Evolutionary conservation across 2,888 invertebrate species (phyloP), one percentile per base, ranked within the genome.

Genomic region (Cenopis cana): DNA sequence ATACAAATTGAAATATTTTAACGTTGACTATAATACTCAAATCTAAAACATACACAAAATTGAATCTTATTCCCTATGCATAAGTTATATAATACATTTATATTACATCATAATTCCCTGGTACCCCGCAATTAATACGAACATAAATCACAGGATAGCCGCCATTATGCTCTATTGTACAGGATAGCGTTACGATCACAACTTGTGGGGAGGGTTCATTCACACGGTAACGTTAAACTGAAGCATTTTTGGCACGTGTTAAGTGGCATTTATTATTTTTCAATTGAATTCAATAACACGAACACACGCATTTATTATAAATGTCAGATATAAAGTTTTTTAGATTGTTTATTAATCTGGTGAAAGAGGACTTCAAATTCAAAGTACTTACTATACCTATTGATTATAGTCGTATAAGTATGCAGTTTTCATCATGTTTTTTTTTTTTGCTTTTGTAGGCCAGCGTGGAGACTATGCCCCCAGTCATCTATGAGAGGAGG

Each of bases 71-170:
- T 41, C 20, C 59, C 20, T 41, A 24, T 46, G 11, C 46, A 49
- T 46, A 60, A 46, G 60, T 60, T 24, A 24, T n/a, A 59, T 20
- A n/a, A n/a, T n/a, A 33, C 6, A 41, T 59, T 18, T 17, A 59
- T 59, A 20, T 46, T 46, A 41, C 41, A 46, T 41, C 46, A 79
- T 82, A 83, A 85, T 85, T 81, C 79, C 78, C 74, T 75, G 76
- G 74, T 78, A 81, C 86, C 85, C 82, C 77, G 77, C 85, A 82
- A 86, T 89, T 89, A 88, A 87, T 88, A 84, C 76, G 79, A 78
- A 69, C 80, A 87, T 92, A 88, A 89, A 90, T 88, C 86, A 84
- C 81, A 77, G 72, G 74, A 74, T 68, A 60, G 61, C 70, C 62
- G 76, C 76, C 77, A 74, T 72, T 74, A 77, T 80, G 76, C 76